Evolutionary conservation across 2,888 invertebrate species (phyloP), one percentile per base, ranked within the genome.

Genomic region (Ariolimax columbianus): DNA sequence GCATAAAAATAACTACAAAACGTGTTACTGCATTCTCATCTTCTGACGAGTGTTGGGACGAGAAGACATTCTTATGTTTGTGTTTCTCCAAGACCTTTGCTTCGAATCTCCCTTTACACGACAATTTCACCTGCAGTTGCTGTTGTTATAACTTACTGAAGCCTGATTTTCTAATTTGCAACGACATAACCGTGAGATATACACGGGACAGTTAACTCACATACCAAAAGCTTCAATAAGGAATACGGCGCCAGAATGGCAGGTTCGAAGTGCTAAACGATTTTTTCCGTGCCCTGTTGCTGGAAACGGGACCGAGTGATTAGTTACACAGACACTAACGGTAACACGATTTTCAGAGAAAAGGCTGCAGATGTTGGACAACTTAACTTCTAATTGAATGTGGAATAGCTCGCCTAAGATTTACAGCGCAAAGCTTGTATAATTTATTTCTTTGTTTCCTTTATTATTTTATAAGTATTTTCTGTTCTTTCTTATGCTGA

Each of bases 181-280:
- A 19, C 19, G 23, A 75, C 47, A 75, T 75, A 30, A 75, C 51
- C 51, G 47, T 51, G 51, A 51, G 51, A 33, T 51, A 33, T 33
- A 75, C 19, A 75, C 51, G 51, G 47, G 47, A 47, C 17, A 47
- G 36, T 36, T 51, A 19, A 51, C 47, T 33, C 30, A 36, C 47
- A 51, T 75, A 75, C 51, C 51, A 17, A 43, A 4, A 19, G 17
- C 33, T 51, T 51, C 17, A 75, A 75, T 51, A n/a, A 36, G 30
- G 51, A 1, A 51, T 17, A 17, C 36, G 75, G 75, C 75, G 75
- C 75, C 75, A 75, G 75, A 33, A 75, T 33, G 75, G 23, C 51
- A 51, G 36, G 51, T 30, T 33, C 51, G 51, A 33, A 75, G 75
- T 51, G 75, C 23, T 75, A 68, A 68, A 68, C 68, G 33, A 36